Base-by-base conservation (phyloP, 2,113 vertebrate genomes). In the Nanorana parkeri region DNA sequence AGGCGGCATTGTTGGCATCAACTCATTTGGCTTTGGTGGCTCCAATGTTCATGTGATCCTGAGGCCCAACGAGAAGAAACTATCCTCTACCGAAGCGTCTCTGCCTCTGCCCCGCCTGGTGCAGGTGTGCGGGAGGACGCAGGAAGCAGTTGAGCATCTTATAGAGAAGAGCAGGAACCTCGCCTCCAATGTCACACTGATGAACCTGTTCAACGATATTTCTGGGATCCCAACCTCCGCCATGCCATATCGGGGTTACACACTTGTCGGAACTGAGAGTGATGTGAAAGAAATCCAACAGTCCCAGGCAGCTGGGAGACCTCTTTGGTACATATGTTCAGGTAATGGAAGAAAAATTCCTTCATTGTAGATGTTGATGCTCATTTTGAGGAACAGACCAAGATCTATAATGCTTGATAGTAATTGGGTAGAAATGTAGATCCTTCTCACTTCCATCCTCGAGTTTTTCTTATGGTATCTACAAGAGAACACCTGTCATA, bases 1-100 rank as follows among this genome's bases (percentile, higher is more conserved):
- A 7, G 96, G 97, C 0, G 96, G 96, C 86, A 85, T 95, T 11
- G 94, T 96, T 1, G 88, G 94, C 71, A 89, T 99, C 87, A 99
- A 96, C 87, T 99, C 96, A 0, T 99, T 99, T 64, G 98, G 98
- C 67, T 99, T 99, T 0, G 98, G 98, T 4, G 98, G 98, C 68
- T 94, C 96, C 84, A 99, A 99, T 3, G 97, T 95, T 66, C 97
- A 99, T 0, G 84, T 99, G 64, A 93, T 99, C 84, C 91, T 99
- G 77, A 93, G 86, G 36, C 97, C 96, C 23, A 88, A 94, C 6
- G 3, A 26, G 0, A 89, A 81, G 0, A 91, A 81, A 72, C 19
- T 72, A 4, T 0, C 0, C 16, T 28, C 16, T 13, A 23, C 24
- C n/a, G 6, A 13, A n/a, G 77, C 26, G 0, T 81, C 81, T 2